Evolutionary conservation across 2,888 invertebrate species (phyloP).

Genomic region (Neoitamus cyanurus): DNA sequence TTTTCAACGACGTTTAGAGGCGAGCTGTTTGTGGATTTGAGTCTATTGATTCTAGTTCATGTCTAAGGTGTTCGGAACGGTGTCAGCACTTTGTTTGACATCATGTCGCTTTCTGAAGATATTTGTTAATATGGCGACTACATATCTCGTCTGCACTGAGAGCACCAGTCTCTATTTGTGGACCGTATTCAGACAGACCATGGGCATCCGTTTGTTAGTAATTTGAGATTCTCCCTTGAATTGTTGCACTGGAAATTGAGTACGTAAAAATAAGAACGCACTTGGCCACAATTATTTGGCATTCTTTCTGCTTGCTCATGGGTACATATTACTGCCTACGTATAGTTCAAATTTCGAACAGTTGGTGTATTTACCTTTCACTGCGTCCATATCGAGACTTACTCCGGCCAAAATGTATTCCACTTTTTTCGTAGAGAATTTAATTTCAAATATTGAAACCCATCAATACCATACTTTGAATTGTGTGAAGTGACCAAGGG

Average conservation of each 20-base stretch:
- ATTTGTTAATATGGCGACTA: not conserved
- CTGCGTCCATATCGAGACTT: too few species aligned
- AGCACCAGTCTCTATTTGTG: not conserved
- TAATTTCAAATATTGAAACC: too few species aligned
- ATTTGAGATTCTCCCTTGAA: not conserved
- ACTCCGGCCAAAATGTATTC: too few species aligned
- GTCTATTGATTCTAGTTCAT: conserved; percentile 1
- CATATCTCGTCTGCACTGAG: not conserved
- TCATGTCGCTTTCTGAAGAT: conserved; percentile 13
- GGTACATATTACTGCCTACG: too few species aligned
- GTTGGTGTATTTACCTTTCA: too few species aligned
- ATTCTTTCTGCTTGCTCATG: too few species aligned
- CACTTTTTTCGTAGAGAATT: too few species aligned
- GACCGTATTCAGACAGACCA: not conserved
- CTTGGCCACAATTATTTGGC: too few species aligned
- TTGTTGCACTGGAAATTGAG: not conserved
- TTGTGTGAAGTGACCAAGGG: too few species aligned
- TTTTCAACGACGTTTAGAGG: conserved; percentile 16
- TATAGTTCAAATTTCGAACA: too few species aligned
- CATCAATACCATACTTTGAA: too few species aligned
- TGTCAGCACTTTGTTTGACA: conserved; percentile 38
- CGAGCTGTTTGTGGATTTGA: not conserved
- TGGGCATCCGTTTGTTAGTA: not conserved
- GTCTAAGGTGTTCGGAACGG: conserved; percentile 32
- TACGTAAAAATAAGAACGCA: too few species aligned